phyloP scores from a whole-genome alignment of 1,140 invertebrate genomes.

The Pseudomyrmex dendroicus region DNA sequence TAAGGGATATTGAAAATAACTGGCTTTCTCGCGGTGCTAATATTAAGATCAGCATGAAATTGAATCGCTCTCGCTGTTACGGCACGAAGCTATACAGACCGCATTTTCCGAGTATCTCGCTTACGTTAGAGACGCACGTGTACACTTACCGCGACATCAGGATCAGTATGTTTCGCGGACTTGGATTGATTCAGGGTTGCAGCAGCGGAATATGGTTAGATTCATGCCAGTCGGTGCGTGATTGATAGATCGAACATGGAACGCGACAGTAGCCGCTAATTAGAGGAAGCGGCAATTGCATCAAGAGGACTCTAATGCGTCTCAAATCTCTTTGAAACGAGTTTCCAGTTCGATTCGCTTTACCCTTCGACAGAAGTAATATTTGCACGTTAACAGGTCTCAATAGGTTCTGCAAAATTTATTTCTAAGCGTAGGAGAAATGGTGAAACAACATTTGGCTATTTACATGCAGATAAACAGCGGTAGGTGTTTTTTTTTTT shows the following conservation, averaged over 20 bases:
- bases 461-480: no score
- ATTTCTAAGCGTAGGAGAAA: no score
- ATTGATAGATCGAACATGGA: neutral
- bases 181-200: conserved; percentile 32
- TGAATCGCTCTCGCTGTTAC: no score
- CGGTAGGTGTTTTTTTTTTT: no score
- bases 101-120: neutral
- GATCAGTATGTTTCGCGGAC: conserved; percentile 5
- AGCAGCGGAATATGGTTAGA: conserved; percentile 12
- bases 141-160: neutral
- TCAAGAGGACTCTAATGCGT: neutral
- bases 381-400: neutral
- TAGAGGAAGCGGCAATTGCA: neutral
- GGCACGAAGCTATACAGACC: neutral
- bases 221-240: neutral
- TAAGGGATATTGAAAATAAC: no score
- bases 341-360: conserved; percentile 2
- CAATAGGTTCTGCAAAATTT: neutral
- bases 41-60: no score
- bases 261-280: neutral
- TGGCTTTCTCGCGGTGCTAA: no score
- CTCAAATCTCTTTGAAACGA: neutral
- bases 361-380: neutral
- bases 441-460: no score
- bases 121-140: neutral